Conservation (phyloP, 2,797 vertebrate genomes). For the Rhinichthys osculus region DNA sequence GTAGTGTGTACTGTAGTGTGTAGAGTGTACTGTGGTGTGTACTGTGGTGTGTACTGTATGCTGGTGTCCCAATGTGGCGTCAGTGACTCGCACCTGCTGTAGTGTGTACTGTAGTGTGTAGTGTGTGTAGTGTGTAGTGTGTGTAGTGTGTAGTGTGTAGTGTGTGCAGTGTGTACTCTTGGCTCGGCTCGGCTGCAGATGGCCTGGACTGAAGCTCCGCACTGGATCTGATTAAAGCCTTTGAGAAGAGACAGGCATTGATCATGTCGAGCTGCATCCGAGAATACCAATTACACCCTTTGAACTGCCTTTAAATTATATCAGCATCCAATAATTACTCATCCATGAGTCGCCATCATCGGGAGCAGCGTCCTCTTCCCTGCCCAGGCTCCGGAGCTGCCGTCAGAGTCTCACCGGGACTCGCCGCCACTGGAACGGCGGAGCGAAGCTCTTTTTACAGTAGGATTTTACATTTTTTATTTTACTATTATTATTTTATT, state of each 20-base stretch:
- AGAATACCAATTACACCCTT: slow-evolving; percentile 64
- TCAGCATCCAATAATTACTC: slow-evolving; percentile 63
- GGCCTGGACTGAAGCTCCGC: slow-evolving; percentile 61
- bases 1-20: too few relatives aligned
- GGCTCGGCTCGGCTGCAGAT: slow-evolving; percentile 62
- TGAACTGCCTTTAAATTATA: slow-evolving; percentile 62
- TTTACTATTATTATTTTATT: too few relatives aligned
- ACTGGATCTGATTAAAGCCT: slow-evolving; percentile 63
- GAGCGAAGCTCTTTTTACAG: neutral
- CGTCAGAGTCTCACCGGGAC: slow-evolving; percentile 34
- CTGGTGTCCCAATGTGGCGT: too few relatives aligned
- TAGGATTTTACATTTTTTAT: too few relatives aligned
- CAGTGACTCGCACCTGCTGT: too few relatives aligned
- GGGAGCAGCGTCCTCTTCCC: slow-evolving; percentile 51
- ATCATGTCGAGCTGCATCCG: slow-evolving; percentile 61
- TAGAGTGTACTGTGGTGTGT: too few relatives aligned
- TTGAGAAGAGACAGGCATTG: slow-evolving; percentile 62
- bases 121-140: too few relatives aligned
- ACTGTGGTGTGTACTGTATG: too few relatives aligned
- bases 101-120: too few relatives aligned
- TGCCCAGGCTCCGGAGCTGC: slow-evolving; percentile 40
- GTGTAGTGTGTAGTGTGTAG: too few relatives aligned
- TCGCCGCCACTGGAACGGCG: neutral
- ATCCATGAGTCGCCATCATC: slow-evolving; percentile 58
- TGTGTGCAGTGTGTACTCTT: slow-evolving; percentile 14